Evolutionary conservation across 2,888 invertebrate genomes (phyloP).

Genomic region (Phengaris alcon): DNA sequence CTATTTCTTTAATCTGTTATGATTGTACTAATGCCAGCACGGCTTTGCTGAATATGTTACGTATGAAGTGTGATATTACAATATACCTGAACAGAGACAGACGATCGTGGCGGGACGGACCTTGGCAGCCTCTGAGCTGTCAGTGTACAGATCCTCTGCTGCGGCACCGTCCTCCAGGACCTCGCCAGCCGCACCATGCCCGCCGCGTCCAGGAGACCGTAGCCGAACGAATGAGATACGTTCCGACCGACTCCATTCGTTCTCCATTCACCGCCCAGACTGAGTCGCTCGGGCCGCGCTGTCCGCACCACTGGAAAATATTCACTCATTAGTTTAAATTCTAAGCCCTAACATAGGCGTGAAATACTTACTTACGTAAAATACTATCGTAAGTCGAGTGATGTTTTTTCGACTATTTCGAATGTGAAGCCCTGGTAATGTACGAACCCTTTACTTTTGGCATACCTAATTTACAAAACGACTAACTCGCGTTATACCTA

Average conservation of each 20-base stretch:
- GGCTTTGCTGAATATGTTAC: no score
- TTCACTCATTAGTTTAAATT: neutral
- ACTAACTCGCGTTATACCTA: no score
- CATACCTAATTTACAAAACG: no score
- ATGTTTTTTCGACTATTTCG: no score
- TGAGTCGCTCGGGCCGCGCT: conserved; percentile 92
- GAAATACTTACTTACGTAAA: no score
- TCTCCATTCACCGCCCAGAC: conserved; percentile 87
- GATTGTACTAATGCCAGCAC: no score
- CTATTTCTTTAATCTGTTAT: no score
- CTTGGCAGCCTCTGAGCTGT: conserved; percentile 81
- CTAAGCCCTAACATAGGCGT: neutral
- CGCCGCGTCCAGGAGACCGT: conserved; percentile 96
- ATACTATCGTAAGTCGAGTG: no score
- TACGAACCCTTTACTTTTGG: no score
- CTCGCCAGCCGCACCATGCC: conserved; percentile 94
- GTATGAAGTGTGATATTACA: neutral
- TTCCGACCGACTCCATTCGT: conserved; percentile 96
- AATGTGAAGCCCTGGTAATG: no score
- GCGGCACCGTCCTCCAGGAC: conserved; percentile 93
- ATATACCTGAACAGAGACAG: conserved; percentile 59
- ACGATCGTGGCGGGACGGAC: conserved; percentile 61
- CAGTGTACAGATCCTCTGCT: conserved; percentile 93
- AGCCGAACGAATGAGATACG: conserved; percentile 98
- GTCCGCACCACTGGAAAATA: conserved; percentile 78